Conservation (phyloP, 2,797 vertebrate genomes). For the Todus mexicanus region DNA sequence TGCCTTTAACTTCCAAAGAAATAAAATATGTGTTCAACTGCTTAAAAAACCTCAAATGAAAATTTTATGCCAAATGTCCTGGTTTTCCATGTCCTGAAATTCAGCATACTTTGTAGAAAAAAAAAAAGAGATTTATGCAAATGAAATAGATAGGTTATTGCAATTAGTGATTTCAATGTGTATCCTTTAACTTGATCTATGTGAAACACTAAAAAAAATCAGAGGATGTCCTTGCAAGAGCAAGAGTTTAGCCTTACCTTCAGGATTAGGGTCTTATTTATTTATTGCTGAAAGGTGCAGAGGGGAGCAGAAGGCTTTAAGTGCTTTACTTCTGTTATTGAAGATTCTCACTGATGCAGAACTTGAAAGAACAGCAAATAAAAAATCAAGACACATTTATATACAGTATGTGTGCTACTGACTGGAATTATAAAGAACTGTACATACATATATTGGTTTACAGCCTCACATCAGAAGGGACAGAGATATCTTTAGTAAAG, state of each 20-base stretch:
- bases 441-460: background rate
- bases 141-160: background rate
- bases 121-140: background rate
- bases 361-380: constrained; percentile 51
- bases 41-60: background rate
- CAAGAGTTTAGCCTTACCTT: background rate
- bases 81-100: background rate
- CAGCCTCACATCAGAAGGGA: constrained; percentile 4
- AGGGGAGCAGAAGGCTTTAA: background rate
- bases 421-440: constrained; percentile 4
- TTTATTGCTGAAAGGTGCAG: constrained; percentile 16
- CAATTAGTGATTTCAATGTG: background rate
- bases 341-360: constrained; percentile 52
- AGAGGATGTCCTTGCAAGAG: background rate
- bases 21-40: constrained; percentile 15
- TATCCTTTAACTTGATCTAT: background rate
- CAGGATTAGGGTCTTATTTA: background rate
- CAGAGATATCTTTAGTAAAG: background rate
- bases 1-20: constrained; percentile 38
- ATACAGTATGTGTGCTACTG: background rate
- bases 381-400: constrained; percentile 46
- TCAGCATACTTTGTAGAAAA: background rate
- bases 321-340: constrained; percentile 21
- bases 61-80: background rate
- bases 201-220: background rate